A percentile compares a stretch with the other conserved stretches of the same genome.
These are phyloP conservation scores for Corythoichthys intestinalis DNA, from an alignment of 2,113 vertebrate species.

Conservation along the genomic window DNA sequence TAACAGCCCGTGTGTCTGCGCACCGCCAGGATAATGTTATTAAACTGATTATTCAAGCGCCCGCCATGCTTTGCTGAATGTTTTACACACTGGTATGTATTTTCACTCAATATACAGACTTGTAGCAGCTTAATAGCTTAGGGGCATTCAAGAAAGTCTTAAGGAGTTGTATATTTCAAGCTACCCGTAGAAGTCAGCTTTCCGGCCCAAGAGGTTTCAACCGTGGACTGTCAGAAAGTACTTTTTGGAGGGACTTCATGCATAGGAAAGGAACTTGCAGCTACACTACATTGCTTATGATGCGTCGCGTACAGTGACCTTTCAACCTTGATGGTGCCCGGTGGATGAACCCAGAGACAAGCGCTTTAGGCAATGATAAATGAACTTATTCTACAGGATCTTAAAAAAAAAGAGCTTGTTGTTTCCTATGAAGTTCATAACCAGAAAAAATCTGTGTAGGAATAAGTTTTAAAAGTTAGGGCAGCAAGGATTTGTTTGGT, in stretches of 20 bases:
- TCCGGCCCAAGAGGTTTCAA: constrained; percentile 14
- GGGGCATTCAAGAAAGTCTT: background rate
- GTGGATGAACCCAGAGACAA: constrained; percentile 40
- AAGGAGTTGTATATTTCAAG: background rate
- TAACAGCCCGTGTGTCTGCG: constrained; percentile 60
- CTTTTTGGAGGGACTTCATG: constrained; percentile 33
- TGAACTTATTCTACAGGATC: background rate
- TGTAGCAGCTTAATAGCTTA: background rate
- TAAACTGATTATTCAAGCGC: constrained; percentile 70
- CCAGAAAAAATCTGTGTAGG: background rate
- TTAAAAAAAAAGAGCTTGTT: background rate
- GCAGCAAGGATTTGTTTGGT: no score
- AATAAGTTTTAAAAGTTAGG: no score
- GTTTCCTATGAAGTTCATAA: background rate
- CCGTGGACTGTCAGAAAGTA: constrained; percentile 26
- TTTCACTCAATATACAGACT: background rate
- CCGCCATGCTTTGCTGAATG: constrained; percentile 22
- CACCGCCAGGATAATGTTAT: constrained; percentile 69
- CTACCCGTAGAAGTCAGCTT: background rate
- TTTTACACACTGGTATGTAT: constrained; percentile 42
- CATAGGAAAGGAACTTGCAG: constrained; percentile 24
- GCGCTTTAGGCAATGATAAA: constrained; percentile 13
- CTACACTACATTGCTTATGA: constrained; percentile 8
- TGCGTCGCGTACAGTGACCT: constrained; percentile 45
- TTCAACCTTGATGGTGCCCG: constrained; percentile 48